These are phyloP conservation scores for Thecophora atra DNA, from an alignment of 2,888 invertebrate genomes.

Conservation along the genomic window DNA sequence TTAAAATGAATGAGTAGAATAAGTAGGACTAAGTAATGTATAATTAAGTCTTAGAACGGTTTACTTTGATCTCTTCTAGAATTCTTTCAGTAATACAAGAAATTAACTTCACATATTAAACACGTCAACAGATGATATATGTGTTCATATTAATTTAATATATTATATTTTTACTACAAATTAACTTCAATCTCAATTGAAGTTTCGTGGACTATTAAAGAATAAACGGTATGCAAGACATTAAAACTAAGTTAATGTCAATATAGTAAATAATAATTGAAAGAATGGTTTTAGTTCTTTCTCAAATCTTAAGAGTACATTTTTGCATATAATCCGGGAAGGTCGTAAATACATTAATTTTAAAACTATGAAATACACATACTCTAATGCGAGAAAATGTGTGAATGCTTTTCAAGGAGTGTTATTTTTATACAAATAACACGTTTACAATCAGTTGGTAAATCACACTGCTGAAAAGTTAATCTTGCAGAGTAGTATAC, in stretches of 20 bases:
- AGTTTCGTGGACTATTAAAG: not conserved
- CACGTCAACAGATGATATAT: too few relatives aligned
- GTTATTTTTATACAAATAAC: slow-evolving; percentile 4
- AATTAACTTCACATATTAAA: too few relatives aligned
- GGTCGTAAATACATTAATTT: slow-evolving; percentile 24
- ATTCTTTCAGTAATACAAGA: too few relatives aligned
- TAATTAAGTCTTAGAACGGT: too few relatives aligned
- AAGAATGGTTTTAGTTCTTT: slow-evolving; percentile 18
- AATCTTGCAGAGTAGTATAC: not conserved
- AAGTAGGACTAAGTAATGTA: too few relatives aligned
- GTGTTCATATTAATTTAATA: too few relatives aligned
- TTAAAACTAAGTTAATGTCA: not conserved
- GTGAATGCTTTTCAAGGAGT: not conserved
- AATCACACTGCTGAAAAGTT: not conserved
- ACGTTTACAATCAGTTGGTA: not conserved
- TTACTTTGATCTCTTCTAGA: too few relatives aligned
- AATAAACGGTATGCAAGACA: not conserved
- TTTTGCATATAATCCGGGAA: slow-evolving; percentile 24
- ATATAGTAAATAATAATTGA: slow-evolving; percentile 17
- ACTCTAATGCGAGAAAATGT: slow-evolving; percentile 1
- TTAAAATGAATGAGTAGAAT: too few relatives aligned
- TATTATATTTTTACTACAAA: not conserved
- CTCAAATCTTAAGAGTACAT: slow-evolving; percentile 21
- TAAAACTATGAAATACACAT: slow-evolving; percentile 15
- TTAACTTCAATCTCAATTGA: not conserved